phyloP scores from a whole-genome alignment of 2,797 vertebrate genomes.

The Mallotus villosus region DNA sequence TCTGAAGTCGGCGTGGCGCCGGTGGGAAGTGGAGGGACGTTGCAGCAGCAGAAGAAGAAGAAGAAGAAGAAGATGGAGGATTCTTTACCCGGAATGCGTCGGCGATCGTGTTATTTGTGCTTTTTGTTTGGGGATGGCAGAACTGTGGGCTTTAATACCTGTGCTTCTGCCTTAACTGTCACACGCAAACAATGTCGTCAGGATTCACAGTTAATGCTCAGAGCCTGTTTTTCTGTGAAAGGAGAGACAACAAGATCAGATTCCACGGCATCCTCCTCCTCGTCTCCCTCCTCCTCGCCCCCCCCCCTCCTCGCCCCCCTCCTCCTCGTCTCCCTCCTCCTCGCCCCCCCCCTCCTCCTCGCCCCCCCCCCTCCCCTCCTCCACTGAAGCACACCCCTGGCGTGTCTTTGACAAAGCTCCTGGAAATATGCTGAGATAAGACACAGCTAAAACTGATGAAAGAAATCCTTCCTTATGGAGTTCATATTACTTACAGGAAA shows the following conservation, averaged over 20 bases:
- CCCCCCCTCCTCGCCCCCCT: too few species aligned
- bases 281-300: neutral
- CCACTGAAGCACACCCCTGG: neutral
- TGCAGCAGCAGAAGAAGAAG: conserved; percentile 41
- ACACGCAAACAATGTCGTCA: neutral
- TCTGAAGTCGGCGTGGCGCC: conserved; percentile 42
- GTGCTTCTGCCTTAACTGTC: too few species aligned
- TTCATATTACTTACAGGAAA: conserved; percentile 9
- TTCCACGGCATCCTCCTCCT: neutral
- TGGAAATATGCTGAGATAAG: conserved; percentile 16
- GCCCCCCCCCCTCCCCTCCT: neutral
- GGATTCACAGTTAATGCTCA: neutral
- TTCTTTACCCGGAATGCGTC: too few species aligned
- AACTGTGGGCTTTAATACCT: conserved; percentile 3
- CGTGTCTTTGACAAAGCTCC: neutral
- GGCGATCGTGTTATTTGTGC: neutral
- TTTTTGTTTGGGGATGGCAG: too few species aligned
- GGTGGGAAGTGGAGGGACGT: conserved; percentile 56
- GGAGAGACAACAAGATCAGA: neutral
- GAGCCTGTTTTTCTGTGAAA: neutral
- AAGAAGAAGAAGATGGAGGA: neutral
- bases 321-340: too few species aligned
- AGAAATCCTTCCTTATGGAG: neutral
- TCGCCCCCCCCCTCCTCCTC: too few species aligned
- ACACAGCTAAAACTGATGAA: conserved; percentile 4